Base-by-base conservation (phyloP, 35 echinoderm and acorn worm genomes). In the Chiridota heheva region DNA sequence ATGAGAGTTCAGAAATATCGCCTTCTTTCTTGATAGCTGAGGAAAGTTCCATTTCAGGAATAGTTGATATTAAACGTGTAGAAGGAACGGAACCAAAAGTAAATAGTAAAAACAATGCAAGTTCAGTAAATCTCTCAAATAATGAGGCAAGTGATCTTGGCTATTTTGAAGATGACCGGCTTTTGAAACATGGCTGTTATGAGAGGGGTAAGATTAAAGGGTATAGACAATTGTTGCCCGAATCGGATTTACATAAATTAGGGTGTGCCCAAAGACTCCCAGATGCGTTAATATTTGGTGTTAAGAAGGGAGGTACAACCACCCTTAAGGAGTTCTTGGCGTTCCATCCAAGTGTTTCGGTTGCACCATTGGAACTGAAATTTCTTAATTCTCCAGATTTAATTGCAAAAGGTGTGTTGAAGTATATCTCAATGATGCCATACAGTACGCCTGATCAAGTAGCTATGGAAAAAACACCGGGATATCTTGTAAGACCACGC, bases 291-390 rank as follows among this genome's bases (percentile, higher is more conserved):
- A 89, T 96, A 18, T 84, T 96, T 24, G 91, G 91, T 18, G 82
- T 78, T 18, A 96, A 96, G 60, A 96, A 96, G 61, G 81, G 91
- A 15, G 91, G 91, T 2, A 96, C 91, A 22, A 78, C 86, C 10
- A 82, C 87, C 13, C 47, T 96, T 26, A 89, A 81, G 46, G 53
- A 90, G 44, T 96, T 96, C 78, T 22, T 96, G 5, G 72, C 61
- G 2, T 85, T 86, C 27, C 91, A 96, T 77, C 91, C 91, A 1
- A 75, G 76, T 25, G 85, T 92, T 8, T 82, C 91, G 3, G 81
- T 83, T 28, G 80, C 91, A 28, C 40, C 63, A 4, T 41, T 22
- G 5, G 91, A 95, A 36, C 32, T 85, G 8, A 47, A 90, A 2
- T 90, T 77, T 73, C 71, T 85, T 49, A 82, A 42, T 3, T 53